Base-by-base conservation (phyloP, 1,140 invertebrate species). In the Drosophila kohkoa region DNA sequence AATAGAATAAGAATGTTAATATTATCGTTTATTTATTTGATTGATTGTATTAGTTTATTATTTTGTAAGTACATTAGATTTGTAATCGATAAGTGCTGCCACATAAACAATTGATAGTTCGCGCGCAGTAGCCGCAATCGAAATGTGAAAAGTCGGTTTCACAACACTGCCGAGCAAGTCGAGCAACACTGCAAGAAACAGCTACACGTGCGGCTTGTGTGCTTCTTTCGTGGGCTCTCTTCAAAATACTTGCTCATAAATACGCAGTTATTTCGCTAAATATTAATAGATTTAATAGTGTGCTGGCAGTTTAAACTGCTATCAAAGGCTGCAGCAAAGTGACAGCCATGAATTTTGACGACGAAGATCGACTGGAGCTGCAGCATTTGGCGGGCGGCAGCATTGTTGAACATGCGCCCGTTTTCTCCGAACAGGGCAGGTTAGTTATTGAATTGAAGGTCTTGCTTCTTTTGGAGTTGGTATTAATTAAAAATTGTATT, bases 401-500 rank as follows among this genome's bases (percentile, higher is more conserved):
- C 82, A 93, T 96, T 74, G 93, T 95, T 16, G 93, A 94, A 79
- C 93, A 94, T 87, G 89, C 93, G 15, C 95, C 95, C 13, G 63
- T 95, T 28, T 96, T 95, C 93, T 95, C 95, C 5, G 77, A 76
- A 8, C 93, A 95, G 91, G 94, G 94, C 92, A 94, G 95, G 95
- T 96, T 93, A 94, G 95, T 79, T 52, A 20, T 45, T 16, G 70
- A 51, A 60, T 52, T 57, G 6, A 25, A 59, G 5, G 1, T n/a
- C 28, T 25, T 25, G 20, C 20, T 25, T 25, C 3, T 41, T 58
- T n/a, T 15, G 20, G 35, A 10, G 35, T 8, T 35, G 16, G 1
- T 11, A 35, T 60, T 32, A 54, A 16, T 25, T 10, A 41, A 68
- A 59, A 16, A 64, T 5, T 54, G 28, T 28, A 41, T 13, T 16